Percentiles rank a stretch among this genome's conserved stretches.
Evolutionary conservation across 2,797 vertebrate species (phyloP).

Genomic region (Enteromius paludinosus): DNA sequence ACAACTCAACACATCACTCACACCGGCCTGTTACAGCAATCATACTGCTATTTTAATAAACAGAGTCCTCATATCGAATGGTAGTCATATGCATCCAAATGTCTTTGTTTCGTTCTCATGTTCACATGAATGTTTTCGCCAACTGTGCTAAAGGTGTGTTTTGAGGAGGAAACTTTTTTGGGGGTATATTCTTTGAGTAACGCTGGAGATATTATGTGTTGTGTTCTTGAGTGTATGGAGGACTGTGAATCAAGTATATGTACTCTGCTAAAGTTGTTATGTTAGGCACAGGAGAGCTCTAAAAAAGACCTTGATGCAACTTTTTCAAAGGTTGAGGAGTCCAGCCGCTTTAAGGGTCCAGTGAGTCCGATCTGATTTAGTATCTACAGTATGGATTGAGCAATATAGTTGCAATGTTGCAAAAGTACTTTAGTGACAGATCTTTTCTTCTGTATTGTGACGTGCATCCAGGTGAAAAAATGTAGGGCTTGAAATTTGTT

Average conservation of each 20-base stretch:
- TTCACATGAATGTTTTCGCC: background rate
- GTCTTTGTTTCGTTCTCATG: conserved; percentile 32
- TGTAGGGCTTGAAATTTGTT: background rate
- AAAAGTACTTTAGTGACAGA: background rate
- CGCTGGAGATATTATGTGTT: background rate
- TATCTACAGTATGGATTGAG: background rate
- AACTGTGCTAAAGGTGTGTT: conserved; percentile 21
- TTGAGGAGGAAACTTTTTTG: background rate
- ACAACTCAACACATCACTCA: conserved; percentile 33
- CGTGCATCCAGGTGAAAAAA: conserved; percentile 1
- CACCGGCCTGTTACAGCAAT: conserved; percentile 39
- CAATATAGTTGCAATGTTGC: background rate
- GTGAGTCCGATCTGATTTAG: background rate
- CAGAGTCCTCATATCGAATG: conserved; percentile 4
- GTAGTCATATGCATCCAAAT: conserved; percentile 2
- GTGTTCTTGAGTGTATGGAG: conserved; percentile 3
- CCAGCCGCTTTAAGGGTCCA: background rate
- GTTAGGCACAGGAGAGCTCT: conserved; percentile 20
- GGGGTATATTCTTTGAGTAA: background rate
- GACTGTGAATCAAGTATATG: conserved; percentile 28
- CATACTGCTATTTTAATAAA: conserved; percentile 39
- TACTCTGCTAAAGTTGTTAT: conserved; percentile 9
- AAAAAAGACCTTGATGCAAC: background rate
- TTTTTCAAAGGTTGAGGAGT: background rate
- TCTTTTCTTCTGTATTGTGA: conserved; percentile 1